phyloP scores from a whole-genome alignment of 2,797 vertebrate species.

The Anniella stebbinsi region DNA sequence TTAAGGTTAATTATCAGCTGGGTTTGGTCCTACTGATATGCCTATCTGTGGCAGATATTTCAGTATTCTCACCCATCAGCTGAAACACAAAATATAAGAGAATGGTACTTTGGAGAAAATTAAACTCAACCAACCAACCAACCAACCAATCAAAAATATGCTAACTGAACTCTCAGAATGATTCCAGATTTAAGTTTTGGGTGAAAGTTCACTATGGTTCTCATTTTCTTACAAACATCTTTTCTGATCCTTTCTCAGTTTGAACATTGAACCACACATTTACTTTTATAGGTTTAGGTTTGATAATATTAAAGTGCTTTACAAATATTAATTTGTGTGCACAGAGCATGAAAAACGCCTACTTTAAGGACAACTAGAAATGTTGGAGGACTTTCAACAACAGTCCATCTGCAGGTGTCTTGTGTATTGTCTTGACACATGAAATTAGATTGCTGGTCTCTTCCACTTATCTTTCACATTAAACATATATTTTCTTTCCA shows the following conservation, averaged over 20 bases:
- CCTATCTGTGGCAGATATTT: constrained; percentile 65
- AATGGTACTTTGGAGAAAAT: constrained; percentile 71
- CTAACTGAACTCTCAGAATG: constrained; percentile 76
- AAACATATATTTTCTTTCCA: constrained; percentile 68
- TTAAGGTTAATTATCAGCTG: constrained; percentile 74
- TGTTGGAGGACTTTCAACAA: constrained; percentile 69
- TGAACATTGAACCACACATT: constrained; percentile 26
- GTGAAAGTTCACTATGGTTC: constrained; percentile 65
- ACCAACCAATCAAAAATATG: constrained; percentile 75
- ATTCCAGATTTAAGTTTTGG: constrained; percentile 71
- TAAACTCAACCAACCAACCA: constrained; percentile 62
- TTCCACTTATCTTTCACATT: constrained; percentile 69
- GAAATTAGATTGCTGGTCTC: constrained; percentile 62
- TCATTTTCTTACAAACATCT: constrained; percentile 66
- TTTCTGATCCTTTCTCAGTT: constrained; percentile 64
- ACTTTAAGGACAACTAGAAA: constrained; percentile 75
- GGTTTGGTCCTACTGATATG: constrained; percentile 51
- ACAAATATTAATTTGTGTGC: constrained; percentile 72
- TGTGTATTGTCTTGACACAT: constrained; percentile 67
- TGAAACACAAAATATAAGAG: constrained; percentile 73
- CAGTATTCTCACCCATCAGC: constrained; percentile 52
- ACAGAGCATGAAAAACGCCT: constrained; percentile 72
- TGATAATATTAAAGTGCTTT: constrained; percentile 72
- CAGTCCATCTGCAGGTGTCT: constrained; percentile 69
- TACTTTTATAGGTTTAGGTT: constrained; percentile 71